Percentiles rank a stretch among this genome's conserved stretches.
Evolutionary conservation across 2,888 invertebrate species (phyloP).

Genomic region (Heliconius hortense): DNA sequence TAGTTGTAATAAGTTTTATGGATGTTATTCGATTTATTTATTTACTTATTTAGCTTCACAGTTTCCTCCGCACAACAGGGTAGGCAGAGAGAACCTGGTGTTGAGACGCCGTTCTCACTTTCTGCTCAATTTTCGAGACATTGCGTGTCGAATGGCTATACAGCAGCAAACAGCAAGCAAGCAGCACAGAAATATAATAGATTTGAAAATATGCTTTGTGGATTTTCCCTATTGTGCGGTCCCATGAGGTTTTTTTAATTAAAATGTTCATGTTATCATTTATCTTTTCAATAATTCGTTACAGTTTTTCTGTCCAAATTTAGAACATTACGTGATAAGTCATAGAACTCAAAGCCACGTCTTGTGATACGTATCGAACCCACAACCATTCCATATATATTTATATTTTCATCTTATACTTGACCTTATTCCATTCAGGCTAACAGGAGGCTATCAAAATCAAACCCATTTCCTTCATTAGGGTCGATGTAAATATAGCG

Average conservation of each 20-base stretch:
- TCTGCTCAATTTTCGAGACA: too few relatives aligned
- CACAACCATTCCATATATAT: background rate
- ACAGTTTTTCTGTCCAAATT: background rate
- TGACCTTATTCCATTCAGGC: conserved; percentile 1
- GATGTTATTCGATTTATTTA: background rate
- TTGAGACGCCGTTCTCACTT: too few relatives aligned
- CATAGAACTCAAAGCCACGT: background rate
- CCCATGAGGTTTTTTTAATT: too few relatives aligned
- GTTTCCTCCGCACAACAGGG: background rate
- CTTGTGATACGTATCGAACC: background rate
- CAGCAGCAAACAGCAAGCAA: too few relatives aligned
- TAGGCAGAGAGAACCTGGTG: background rate
- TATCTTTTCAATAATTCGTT: too few relatives aligned
- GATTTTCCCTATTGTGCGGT: too few relatives aligned
- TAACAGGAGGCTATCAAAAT: conserved; percentile 10
- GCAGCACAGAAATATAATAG: too few relatives aligned
- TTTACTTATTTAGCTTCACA: background rate
- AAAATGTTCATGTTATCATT: too few relatives aligned
- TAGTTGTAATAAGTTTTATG: conserved; percentile 3
- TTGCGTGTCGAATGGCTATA: too few relatives aligned
- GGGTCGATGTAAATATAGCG: conserved; percentile 26
- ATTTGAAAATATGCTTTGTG: too few relatives aligned
- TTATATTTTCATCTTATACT: background rate
- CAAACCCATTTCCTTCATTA: conserved; percentile 23
- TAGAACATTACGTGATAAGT: background rate